Conservation (phyloP, 2,113 vertebrate genomes). For the Haemorhous mexicanus region DNA sequence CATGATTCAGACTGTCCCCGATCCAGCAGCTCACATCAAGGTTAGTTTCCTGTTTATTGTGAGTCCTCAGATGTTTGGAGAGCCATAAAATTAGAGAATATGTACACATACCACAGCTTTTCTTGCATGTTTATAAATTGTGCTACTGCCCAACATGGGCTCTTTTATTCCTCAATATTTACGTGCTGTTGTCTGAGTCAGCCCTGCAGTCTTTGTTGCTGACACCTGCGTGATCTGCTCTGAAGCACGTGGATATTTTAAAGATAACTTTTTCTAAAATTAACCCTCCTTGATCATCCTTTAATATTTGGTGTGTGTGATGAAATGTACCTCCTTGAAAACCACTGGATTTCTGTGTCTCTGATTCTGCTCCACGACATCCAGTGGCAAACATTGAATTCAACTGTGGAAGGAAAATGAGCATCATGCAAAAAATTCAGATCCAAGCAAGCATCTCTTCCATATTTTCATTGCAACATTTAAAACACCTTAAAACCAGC, state of each 20-base stretch:
- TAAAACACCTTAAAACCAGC: not conserved
- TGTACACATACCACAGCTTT: not conserved
- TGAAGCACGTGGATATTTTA: not conserved
- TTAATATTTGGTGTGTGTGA: not conserved
- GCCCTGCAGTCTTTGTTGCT: not conserved
- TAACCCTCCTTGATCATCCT: not conserved
- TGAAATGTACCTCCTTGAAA: not conserved
- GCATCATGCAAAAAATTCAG: not conserved
- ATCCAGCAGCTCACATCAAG: slow-evolving; percentile 80
- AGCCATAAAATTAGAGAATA: slow-evolving; percentile 2
- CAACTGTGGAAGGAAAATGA: not conserved
- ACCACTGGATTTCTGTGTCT: not conserved
- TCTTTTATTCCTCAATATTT: not conserved
- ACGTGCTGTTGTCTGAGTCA: not conserved
- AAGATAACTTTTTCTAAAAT: not conserved
- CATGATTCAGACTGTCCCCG: slow-evolving; percentile 85
- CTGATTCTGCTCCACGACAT: not conserved
- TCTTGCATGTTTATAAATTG: not conserved
- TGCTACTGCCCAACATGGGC: not conserved
- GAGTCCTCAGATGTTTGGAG: slow-evolving; percentile 21
- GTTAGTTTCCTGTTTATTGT: slow-evolving; percentile 65
- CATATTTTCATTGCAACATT: not conserved
- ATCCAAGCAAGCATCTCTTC: not conserved
- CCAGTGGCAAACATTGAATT: not conserved
- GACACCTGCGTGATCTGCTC: not conserved